phyloP scores from a whole-genome alignment of 2,797 vertebrate species.

The Orestias chungarensis region DNA sequence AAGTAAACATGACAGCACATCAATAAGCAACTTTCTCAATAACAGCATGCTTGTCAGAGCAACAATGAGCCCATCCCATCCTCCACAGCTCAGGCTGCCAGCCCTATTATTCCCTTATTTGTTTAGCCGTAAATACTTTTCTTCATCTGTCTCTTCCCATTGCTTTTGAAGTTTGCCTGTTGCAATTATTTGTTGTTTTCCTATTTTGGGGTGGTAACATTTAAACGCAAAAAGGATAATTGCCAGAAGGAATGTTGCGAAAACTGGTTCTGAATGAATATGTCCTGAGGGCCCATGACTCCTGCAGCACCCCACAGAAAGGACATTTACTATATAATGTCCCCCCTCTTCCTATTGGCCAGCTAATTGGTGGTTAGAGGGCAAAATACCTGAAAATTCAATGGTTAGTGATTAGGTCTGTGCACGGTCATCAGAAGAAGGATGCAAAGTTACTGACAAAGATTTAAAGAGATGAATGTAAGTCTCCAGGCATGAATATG shows the following conservation, averaged over 20 bases:
- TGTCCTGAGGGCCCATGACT: slow-evolving; percentile 35
- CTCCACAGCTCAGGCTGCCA: slow-evolving; percentile 24
- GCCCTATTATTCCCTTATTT: slow-evolving; percentile 27
- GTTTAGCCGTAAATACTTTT: slow-evolving; percentile 47
- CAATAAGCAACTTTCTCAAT: slow-evolving; percentile 34
- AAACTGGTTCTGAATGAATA: slow-evolving; percentile 45
- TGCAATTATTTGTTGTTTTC: slow-evolving; percentile 70
- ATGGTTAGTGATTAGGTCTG: slow-evolving; percentile 18
- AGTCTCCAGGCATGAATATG: neutral
- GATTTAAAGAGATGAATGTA: neutral
- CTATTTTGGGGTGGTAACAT: slow-evolving; percentile 62
- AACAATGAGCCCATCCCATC: slow-evolving; percentile 39
- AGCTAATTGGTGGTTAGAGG: slow-evolving; percentile 45
- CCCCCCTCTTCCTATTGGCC: slow-evolving; percentile 24
- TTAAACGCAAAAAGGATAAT: slow-evolving; percentile 72
- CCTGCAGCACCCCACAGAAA: slow-evolving; percentile 47
- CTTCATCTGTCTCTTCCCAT: slow-evolving; percentile 33
- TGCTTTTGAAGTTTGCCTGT: slow-evolving; percentile 69
- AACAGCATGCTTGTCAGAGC: slow-evolving; percentile 12
- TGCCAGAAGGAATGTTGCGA: slow-evolving; percentile 54
- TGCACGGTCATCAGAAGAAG: slow-evolving; percentile 5
- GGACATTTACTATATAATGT: slow-evolving; percentile 30
- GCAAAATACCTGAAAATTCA: slow-evolving; percentile 32
- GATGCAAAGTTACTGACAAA: neutral
- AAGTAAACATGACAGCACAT: slow-evolving; percentile 45